Evolutionary conservation across 2,113 vertebrate genomes (phyloP).

Genomic region (Engraulis encrasicolus): DNA sequence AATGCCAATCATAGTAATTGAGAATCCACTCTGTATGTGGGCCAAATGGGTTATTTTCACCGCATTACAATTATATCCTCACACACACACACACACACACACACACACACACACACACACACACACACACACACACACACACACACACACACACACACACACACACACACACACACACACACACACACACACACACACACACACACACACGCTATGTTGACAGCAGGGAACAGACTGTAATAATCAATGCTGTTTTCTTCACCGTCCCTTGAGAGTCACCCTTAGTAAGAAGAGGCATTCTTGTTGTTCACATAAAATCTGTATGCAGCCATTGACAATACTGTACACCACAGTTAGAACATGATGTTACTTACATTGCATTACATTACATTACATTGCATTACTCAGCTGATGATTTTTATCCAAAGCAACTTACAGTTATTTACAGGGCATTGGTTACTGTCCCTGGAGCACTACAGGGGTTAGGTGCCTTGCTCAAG

Average conservation of each 20-base stretch:
- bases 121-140: neutral
- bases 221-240: neutral
- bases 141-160: neutral
- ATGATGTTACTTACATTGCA: no score
- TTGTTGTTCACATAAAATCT: neutral
- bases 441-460: no score
- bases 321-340: no score
- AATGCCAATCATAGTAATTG: neutral
- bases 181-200: neutral
- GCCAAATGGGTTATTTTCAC: neutral
- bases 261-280: neutral
- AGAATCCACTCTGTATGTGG: neutral
- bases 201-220: neutral
- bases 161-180: neutral
- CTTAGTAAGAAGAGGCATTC: neutral
- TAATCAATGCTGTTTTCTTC: neutral
- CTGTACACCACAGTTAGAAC: no score
- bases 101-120: neutral
- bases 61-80: neutral
- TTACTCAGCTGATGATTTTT: no score
- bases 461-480: no score
- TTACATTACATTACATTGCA: no score
- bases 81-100: neutral
- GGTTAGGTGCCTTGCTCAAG: no score
- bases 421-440: no score